These are phyloP conservation scores for Pammene aurita DNA, from an alignment of 2,888 invertebrate genomes.

Conservation along the genomic window DNA sequence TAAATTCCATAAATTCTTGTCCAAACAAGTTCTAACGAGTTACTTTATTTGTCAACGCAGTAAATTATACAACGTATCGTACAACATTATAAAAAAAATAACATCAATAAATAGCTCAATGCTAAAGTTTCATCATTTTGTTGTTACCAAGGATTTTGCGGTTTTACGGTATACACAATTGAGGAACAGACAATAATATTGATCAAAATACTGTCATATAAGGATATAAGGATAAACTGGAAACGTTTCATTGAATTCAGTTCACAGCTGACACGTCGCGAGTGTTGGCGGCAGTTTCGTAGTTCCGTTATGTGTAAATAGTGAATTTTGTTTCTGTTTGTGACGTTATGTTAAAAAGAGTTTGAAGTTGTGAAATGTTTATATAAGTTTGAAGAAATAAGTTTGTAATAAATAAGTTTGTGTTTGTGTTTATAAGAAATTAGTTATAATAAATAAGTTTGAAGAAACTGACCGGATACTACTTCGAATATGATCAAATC, in stretches of 20 bases:
- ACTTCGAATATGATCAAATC: conserved; percentile 12
- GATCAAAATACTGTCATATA: neutral
- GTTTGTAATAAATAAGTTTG: too few species aligned
- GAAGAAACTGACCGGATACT: neutral
- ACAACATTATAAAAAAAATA: neutral
- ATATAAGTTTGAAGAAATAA: neutral
- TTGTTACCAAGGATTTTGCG: neutral
- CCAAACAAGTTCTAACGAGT: neutral
- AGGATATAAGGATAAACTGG: conserved; percentile 14
- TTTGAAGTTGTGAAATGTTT: neutral
- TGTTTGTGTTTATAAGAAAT: too few species aligned
- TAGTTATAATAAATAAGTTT: neutral
- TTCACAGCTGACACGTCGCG: neutral
- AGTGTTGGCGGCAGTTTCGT: neutral
- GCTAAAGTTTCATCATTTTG: too few species aligned
- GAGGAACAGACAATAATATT: neutral
- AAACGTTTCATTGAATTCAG: neutral
- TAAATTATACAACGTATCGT: too few species aligned
- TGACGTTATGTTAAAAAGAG: neutral
- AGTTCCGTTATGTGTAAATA: neutral
- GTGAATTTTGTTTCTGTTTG: neutral
- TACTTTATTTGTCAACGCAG: neutral
- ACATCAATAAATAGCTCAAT: neutral
- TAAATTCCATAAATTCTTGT: neutral
- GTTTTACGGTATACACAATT: neutral